Evolutionary conservation across 2,888 invertebrate genomes (phyloP).

Genomic region (Strigamia crassipes): DNA sequence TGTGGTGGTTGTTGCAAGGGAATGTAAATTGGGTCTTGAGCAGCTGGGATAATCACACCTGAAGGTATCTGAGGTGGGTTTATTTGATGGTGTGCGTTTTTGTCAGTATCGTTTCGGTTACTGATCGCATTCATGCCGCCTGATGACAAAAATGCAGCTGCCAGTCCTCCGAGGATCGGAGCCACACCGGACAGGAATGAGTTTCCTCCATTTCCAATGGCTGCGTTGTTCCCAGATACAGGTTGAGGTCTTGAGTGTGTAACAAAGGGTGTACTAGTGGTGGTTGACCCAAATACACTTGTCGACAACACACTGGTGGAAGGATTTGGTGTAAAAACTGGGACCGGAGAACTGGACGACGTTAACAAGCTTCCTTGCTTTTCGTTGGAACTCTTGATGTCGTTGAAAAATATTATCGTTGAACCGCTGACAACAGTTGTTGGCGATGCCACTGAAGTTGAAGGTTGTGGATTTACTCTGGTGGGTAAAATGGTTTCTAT

Average conservation of each 20-base stretch:
- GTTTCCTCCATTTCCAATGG: neutral
- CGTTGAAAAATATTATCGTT: constrained; percentile 49
- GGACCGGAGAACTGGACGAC: neutral
- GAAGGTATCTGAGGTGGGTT: constrained; percentile 45
- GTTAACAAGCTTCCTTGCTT: neutral
- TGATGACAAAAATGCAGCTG: constrained; percentile 41
- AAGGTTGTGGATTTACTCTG: neutral
- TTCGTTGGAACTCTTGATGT: neutral
- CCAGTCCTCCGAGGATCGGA: constrained; percentile 47
- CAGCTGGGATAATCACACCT: constrained; percentile 47
- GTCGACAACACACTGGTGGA: constrained; percentile 1
- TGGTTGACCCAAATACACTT: neutral
- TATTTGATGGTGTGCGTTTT: constrained; percentile 14
- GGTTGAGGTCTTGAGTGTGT: neutral
- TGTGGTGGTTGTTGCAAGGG: constrained; percentile 47
- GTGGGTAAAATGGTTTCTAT: constrained; percentile 36
- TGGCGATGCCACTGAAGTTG: neutral
- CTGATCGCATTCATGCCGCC: constrained; percentile 48
- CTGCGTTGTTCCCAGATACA: constrained; percentile 11
- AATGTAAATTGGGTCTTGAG: constrained; percentile 52
- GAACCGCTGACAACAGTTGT: constrained; percentile 43
- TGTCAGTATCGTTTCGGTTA: constrained; percentile 49
- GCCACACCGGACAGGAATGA: constrained; percentile 44
- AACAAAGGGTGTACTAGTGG: neutral
- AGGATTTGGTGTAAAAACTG: neutral